Conservation (phyloP, 2,797 vertebrate genomes). For the Sebastes variabilis region DNA sequence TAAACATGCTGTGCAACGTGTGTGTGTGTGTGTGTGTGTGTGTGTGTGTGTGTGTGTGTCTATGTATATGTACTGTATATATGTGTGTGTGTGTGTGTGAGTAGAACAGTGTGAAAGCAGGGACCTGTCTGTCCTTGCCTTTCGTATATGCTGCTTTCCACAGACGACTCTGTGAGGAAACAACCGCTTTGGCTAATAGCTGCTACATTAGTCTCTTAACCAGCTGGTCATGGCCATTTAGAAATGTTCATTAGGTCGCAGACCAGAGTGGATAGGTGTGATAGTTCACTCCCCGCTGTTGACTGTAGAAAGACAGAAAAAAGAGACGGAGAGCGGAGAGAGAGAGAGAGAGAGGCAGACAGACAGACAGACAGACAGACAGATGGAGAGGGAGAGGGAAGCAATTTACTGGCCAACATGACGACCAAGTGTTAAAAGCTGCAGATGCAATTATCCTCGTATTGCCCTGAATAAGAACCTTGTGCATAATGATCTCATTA, state of each 20-base stretch:
- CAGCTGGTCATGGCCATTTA: slow-evolving; percentile 86
- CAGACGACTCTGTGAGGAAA: slow-evolving; percentile 78
- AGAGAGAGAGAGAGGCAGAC: background rate
- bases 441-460: slow-evolving; percentile 79
- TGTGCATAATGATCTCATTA: slow-evolving; percentile 81
- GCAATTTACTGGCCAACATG: slow-evolving; percentile 73
- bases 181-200: slow-evolving; percentile 83
- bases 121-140: slow-evolving; percentile 58
- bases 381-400: slow-evolving; percentile 29
- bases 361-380: slow-evolving; percentile 15
- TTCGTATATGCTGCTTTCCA: slow-evolving; percentile 57
- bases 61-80: slow-evolving; percentile 11
- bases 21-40: slow-evolving; percentile 8
- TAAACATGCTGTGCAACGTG: slow-evolving; percentile 72
- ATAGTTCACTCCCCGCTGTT: slow-evolving; percentile 75
- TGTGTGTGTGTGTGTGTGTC: slow-evolving; percentile 28
- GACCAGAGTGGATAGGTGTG: slow-evolving; percentile 78
- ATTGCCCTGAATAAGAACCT: slow-evolving; percentile 77
- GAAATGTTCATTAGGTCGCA: slow-evolving; percentile 84
- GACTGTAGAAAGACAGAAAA: slow-evolving; percentile 52
- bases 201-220: slow-evolving; percentile 85
- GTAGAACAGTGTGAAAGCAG: slow-evolving; percentile 14
- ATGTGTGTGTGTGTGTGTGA: slow-evolving; percentile 16
- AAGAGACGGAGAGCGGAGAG: background rate
- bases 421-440: slow-evolving; percentile 81